phyloP scores from a whole-genome alignment of 1,140 invertebrate genomes.

The Drusus annulatus region DNA sequence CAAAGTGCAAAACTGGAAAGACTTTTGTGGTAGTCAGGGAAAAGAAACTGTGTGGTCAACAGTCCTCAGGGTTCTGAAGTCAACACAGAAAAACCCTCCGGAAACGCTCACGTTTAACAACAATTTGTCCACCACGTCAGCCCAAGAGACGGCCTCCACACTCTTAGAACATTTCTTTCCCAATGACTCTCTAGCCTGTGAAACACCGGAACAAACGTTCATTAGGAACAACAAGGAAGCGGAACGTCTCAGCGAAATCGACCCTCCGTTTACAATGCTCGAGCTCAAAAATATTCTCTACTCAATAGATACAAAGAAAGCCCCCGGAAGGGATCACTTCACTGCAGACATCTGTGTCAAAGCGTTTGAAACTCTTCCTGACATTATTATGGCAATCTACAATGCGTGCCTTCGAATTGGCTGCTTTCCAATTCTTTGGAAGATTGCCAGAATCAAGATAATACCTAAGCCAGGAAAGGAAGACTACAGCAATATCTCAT shows the following conservation, averaged over 20 bases:
- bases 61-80: background rate
- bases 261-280: too few relatives aligned
- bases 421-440: background rate
- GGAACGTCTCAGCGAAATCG: background rate
- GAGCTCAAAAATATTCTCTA: too few relatives aligned
- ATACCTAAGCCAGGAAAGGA: constrained; percentile 7
- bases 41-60: constrained; percentile 1
- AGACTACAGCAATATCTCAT: background rate
- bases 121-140: background rate
- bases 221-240: background rate
- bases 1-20: background rate
- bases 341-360: too few relatives aligned
- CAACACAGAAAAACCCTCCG: background rate
- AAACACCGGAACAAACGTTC: background rate
- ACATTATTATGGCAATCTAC: background rate
- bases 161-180: background rate
- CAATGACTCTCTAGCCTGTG: background rate
- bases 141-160: background rate
- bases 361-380: too few relatives aligned
- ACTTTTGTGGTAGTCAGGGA: background rate
- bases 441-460: background rate
- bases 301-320: too few relatives aligned
- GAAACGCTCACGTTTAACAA: background rate
- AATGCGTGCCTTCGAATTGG: background rate
- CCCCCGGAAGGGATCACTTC: too few relatives aligned